These are phyloP conservation scores for Lapara coniferarum DNA, from an alignment of 2,888 invertebrate genomes.

Conservation along the genomic window DNA sequence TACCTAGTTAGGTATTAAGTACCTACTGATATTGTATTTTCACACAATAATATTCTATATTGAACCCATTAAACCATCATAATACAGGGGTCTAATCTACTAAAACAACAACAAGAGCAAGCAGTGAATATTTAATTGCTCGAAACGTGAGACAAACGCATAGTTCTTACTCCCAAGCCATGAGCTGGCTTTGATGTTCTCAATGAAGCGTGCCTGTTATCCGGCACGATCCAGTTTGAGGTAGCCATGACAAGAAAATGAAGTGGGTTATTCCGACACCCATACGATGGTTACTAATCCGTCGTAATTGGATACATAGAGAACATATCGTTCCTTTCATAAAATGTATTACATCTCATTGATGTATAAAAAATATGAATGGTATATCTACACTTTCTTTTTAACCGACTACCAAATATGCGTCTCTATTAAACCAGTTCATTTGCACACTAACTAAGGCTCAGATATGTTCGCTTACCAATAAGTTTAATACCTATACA, in stretches of 20 bases:
- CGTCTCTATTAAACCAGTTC: too few relatives aligned
- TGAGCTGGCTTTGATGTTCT: conserved; percentile 44
- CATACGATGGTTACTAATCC: neutral
- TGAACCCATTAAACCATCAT: neutral
- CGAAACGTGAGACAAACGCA: conserved; percentile 67
- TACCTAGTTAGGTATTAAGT: too few relatives aligned
- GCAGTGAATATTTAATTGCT: conserved; percentile 62
- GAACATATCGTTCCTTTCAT: too few relatives aligned
- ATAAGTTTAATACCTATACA: too few relatives aligned
- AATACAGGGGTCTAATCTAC: neutral
- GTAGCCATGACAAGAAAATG: conserved; percentile 53
- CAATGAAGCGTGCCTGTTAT: conserved; percentile 40
- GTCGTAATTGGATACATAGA: neutral
- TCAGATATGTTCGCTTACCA: too few relatives aligned
- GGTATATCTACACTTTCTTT: too few relatives aligned
- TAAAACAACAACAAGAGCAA: conserved; percentile 38
- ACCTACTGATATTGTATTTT: too few relatives aligned
- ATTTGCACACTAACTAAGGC: too few relatives aligned
- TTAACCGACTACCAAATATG: too few relatives aligned
- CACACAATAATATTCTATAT: too few relatives aligned
- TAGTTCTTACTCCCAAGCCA: conserved; percentile 43
- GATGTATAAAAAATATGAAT: too few relatives aligned
- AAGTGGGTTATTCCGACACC: conserved; percentile 63
- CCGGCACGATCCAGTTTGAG: conserved; percentile 67
- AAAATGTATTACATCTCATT: too few relatives aligned